These are phyloP conservation scores for Ameiurus melas DNA, from an alignment of 2,113 vertebrate species.

Conservation along the genomic window DNA sequence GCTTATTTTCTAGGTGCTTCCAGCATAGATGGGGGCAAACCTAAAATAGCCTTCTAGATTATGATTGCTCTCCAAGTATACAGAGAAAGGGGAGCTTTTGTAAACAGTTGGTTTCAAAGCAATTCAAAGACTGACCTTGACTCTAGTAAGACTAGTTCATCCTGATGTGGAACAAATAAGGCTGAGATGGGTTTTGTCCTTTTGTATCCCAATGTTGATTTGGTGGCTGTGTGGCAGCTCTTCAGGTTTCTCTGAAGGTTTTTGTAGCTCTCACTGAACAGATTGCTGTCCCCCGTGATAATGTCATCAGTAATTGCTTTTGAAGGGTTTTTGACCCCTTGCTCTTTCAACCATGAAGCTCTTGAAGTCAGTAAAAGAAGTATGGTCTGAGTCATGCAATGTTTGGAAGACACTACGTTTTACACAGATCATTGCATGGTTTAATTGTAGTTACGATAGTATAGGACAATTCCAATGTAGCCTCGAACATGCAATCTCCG, in stretches of 20 bases:
- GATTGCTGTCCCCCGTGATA: conserved; percentile 44
- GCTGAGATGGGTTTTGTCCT: conserved; percentile 35
- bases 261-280: conserved; percentile 33
- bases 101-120: conserved; percentile 59
- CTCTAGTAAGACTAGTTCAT: conserved; percentile 39
- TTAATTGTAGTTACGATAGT: too few species aligned
- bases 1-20: conserved; percentile 72
- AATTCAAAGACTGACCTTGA: conserved; percentile 48
- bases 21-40: conserved; percentile 63
- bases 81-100: conserved; percentile 49
- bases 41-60: conserved; percentile 69
- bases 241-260: conserved; percentile 9
- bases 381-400: conserved; percentile 11
- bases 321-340: conserved; percentile 28
- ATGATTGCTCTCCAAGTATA: conserved; percentile 63
- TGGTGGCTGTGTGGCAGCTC: conserved; percentile 20
- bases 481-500: too few species aligned
- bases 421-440: background rate
- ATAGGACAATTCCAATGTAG: background rate
- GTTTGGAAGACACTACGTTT: background rate
- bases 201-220: conserved; percentile 22
- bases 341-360: background rate
- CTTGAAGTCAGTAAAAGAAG: background rate
- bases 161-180: conserved; percentile 50
- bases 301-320: conserved; percentile 49